A percentile compares a stretch with the other conserved stretches of the same genome.
Evolutionary conservation across 2,888 invertebrate species (phyloP).

Genomic region (Drosophila robusta): DNA sequence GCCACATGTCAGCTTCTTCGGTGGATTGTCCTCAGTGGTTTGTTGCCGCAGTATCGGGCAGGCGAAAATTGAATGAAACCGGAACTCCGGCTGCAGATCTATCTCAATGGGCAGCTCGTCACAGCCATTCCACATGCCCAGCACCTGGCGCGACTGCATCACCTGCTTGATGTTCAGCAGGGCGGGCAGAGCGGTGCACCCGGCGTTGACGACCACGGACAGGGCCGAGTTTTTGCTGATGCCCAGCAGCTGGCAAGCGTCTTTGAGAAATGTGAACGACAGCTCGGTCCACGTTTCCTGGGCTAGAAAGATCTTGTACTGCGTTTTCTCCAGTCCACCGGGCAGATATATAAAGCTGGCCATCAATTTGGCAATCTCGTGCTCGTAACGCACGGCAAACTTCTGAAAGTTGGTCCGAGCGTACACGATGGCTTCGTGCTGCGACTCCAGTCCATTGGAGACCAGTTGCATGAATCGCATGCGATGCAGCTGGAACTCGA

Average conservation of each 20-base stretch:
- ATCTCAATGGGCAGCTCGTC: slow-evolving; percentile 99
- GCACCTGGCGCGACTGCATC: slow-evolving; percentile 94
- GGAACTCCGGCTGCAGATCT: slow-evolving; percentile 94
- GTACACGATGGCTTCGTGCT: slow-evolving; percentile 94
- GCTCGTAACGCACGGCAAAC: slow-evolving; percentile 91
- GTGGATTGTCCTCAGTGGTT: slow-evolving; percentile 97
- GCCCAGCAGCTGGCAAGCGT: slow-evolving; percentile 96
- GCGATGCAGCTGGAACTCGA: slow-evolving; percentile 93
- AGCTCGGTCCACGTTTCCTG: slow-evolving; percentile 91
- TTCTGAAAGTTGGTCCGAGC: slow-evolving; percentile 93
- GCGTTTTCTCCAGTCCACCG: slow-evolving; percentile 91
- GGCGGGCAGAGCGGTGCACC: slow-evolving; percentile 96
- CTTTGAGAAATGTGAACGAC: slow-evolving; percentile 95
- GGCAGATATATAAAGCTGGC: slow-evolving; percentile 92
- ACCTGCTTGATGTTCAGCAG: slow-evolving; percentile 96
- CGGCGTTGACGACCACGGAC: slow-evolving; percentile 96
- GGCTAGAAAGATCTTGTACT: slow-evolving; percentile 91
- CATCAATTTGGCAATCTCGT: slow-evolving; percentile 94
- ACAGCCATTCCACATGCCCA: slow-evolving; percentile 96
- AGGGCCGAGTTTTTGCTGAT: slow-evolving; percentile 95
- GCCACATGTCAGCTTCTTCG: slow-evolving; percentile 98
- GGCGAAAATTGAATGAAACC: slow-evolving; percentile 99
- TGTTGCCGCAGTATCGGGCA: slow-evolving; percentile 99
- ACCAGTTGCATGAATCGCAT: slow-evolving; percentile 90
- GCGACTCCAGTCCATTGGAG: slow-evolving; percentile 86